Conservation (phyloP, 2,113 vertebrate genomes). For the Megaleporinus macrocephalus region DNA sequence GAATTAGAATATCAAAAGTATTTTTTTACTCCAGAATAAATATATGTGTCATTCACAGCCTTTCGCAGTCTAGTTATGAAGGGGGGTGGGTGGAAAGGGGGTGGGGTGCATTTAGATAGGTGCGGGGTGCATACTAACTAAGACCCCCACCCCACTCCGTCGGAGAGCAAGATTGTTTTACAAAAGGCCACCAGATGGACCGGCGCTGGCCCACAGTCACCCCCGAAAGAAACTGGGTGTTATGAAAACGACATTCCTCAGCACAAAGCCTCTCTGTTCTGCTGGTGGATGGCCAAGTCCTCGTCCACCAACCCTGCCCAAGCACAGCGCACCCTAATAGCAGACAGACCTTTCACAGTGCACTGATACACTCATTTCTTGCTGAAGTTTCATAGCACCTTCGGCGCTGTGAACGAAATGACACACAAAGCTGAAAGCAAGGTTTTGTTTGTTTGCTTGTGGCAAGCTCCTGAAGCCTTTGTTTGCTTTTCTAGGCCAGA, state of each 20-base stretch:
- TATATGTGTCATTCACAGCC: too few relatives aligned
- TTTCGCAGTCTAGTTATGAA: constrained; percentile 67
- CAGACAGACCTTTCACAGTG: constrained; percentile 12
- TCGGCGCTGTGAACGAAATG: constrained; percentile 2
- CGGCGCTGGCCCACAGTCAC: constrained; percentile 62
- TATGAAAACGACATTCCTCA: constrained; percentile 80
- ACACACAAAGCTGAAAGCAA: constrained; percentile 4
- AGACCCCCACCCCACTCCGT: constrained; percentile 54
- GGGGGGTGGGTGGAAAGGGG: constrained; percentile 50
- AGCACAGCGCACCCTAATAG: constrained; percentile 16
- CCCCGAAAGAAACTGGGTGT: constrained; percentile 72
- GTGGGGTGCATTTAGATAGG: constrained; percentile 58
- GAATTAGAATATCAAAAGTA: too few relatives aligned
- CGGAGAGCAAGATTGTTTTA: constrained; percentile 66
- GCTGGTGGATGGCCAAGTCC: constrained; percentile 62
- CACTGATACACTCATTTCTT: neutral
- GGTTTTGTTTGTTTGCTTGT: constrained; percentile 39
- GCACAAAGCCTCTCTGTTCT: constrained; percentile 80
- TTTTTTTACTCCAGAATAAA: too few relatives aligned
- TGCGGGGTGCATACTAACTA: constrained; percentile 76
- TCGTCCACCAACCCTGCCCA: neutral
- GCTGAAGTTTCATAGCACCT: constrained; percentile 13
- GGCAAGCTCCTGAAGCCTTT: constrained; percentile 18
- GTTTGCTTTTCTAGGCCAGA: constrained; percentile 35
- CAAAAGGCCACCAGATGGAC: constrained; percentile 78